Conservation (phyloP, 2,888 invertebrate genomes). For the Orthosia cruda region DNA sequence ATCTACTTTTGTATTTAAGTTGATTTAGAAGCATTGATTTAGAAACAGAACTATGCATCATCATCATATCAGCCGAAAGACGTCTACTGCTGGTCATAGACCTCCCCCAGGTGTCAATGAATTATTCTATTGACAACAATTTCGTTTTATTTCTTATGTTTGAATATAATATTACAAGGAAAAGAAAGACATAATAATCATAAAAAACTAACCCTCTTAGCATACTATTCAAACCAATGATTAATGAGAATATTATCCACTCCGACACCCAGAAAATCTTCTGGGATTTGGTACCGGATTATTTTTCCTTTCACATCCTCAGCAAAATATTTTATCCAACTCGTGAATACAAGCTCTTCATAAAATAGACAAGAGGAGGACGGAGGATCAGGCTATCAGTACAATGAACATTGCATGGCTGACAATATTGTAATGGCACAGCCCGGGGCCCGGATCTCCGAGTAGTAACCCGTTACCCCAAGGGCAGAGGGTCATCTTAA, state of each 20-base stretch:
- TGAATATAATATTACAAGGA: no score
- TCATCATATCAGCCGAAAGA: no score
- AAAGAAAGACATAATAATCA: neutral
- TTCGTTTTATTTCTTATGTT: no score
- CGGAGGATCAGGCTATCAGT: slow-evolving; percentile 51
- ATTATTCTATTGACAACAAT: no score
- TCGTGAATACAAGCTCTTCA: slow-evolving; percentile 12
- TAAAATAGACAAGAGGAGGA: slow-evolving; percentile 45
- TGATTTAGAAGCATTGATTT: no score
- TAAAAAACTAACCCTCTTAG: neutral
- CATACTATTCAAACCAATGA: slow-evolving; percentile 7
- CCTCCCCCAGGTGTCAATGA: no score
- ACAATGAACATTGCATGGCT: slow-evolving; percentile 69
- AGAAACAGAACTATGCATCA: no score
- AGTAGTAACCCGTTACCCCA: slow-evolving; percentile 43
- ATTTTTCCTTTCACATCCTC: neutral
- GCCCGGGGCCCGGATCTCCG: slow-evolving; percentile 67
- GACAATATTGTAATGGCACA: slow-evolving; percentile 75
- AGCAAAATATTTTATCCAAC: slow-evolving; percentile 13
- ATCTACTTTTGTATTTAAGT: no score
- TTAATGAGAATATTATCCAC: slow-evolving; percentile 16
- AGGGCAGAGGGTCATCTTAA: slow-evolving; percentile 56
- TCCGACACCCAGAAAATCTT: neutral
- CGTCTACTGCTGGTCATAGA: no score
- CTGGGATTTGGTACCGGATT: neutral